Evolutionary conservation across 2,797 vertebrate species (phyloP), one percentile per base, ranked within the genome.

Genomic region (Chrysocyon brachyurus): DNA sequence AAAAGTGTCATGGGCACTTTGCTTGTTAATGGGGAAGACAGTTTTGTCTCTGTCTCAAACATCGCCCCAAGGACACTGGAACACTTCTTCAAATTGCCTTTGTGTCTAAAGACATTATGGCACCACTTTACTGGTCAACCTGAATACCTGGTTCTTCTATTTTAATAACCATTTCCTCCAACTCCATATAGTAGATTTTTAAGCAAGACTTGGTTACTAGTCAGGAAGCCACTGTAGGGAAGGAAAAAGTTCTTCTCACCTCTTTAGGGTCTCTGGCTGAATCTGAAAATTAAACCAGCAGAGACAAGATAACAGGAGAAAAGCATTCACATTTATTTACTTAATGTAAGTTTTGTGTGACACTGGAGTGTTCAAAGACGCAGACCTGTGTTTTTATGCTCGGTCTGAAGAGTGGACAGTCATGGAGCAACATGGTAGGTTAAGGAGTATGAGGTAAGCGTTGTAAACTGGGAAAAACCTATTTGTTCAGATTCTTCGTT

Each of bases 1-100:
- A 2, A 59, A 96, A n/a, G 19, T 63, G 14, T 22, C 0, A 0
- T 2, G 12, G 56, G 1, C 22, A 3, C 21, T 2, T 12, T 31
- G 46, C 46, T 22, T 12, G 4, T 46, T 19, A 17, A 4, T 11
- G 59, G 26, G 22, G 49, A 73, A 66, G 28, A 8, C 59, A 21
- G 22, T 26, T 36, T 28, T 79, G 31, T 1, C 16, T 11, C 68
- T 81, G n/a, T 64, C 22, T 3, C 49, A 31, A 73, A 61, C 3
- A 4, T 75, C 28, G 14, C 5, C 8, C 12, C 0, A 0, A 26
- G 12, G 49, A 4, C 1, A 33, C 46, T 36, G 33, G 17, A 33
- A 16, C 5, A 24, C 2, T 40, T 36, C 33, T 61, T 72, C 64
- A 36, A 6, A 8, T 49, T 87, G 12, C 78, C 17, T 84, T 57